phyloP scores from a whole-genome alignment of 53 echinoderm and acorn worm species.

The Apostichopus leukothele region DNA sequence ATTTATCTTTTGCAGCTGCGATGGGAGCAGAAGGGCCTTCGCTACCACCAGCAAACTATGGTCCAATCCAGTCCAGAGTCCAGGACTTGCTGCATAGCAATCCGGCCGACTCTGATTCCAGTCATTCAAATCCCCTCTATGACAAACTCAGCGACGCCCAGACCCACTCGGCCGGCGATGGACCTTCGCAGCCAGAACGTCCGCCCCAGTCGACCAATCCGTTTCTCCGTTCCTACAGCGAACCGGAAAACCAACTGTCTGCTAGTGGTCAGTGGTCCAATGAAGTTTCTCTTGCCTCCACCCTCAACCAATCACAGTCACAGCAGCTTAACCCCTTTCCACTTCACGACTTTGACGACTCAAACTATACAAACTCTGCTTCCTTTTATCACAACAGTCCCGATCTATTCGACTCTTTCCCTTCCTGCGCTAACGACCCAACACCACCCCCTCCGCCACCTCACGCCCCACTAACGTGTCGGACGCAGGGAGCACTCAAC shows the following conservation, averaged over 20 bases:
- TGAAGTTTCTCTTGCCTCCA: constrained; percentile 29
- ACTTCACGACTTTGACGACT: constrained; percentile 21
- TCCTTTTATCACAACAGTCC: constrained; percentile 52
- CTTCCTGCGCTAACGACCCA: constrained; percentile 42
- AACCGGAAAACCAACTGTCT: constrained; percentile 41
- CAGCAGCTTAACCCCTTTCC: constrained; percentile 49
- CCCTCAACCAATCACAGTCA: constrained; percentile 33
- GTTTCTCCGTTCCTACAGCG: constrained; percentile 83
- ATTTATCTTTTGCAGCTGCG: not conserved
- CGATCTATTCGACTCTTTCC: constrained; percentile 30
- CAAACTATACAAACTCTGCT: constrained; percentile 33
- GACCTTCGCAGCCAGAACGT: constrained; percentile 23
- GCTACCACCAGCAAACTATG: constrained; percentile 32
- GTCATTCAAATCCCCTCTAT: constrained; percentile 66
- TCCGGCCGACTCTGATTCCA: constrained; percentile 23
- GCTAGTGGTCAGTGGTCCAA: constrained; percentile 48
- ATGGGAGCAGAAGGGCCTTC: constrained; percentile 22
- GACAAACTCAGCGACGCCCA: constrained; percentile 61
- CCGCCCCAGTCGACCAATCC: constrained; percentile 65
- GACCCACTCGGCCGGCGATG: constrained; percentile 32
- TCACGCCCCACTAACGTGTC: constrained; percentile 35
- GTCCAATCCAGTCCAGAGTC: not conserved
- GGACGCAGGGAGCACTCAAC: constrained; percentile 15
- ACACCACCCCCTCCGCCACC: constrained; percentile 41
- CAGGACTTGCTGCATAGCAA: constrained; percentile 10